These are phyloP conservation scores for Pollachius pollachius DNA, from an alignment of 2,113 vertebrate genomes.

Conservation along the genomic window DNA sequence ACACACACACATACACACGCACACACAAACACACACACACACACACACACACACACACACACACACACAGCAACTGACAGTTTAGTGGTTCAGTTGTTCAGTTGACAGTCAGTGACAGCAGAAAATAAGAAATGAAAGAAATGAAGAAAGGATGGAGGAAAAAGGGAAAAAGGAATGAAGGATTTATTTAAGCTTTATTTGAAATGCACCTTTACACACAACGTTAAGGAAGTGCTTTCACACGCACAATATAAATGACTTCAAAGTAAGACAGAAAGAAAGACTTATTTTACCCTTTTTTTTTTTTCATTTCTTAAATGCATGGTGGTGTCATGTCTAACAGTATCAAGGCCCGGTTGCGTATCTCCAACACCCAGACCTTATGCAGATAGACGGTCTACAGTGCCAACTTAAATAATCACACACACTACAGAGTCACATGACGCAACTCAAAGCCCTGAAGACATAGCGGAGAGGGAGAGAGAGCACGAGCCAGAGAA, in stretches of 20 bases:
- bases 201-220: too few species aligned
- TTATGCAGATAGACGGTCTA: conserved; percentile 15
- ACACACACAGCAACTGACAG: conserved; percentile 1
- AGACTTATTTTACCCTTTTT: too few species aligned
- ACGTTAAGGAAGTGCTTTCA: too few species aligned
- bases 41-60: not conserved
- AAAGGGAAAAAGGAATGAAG: not conserved
- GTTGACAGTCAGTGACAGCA: not conserved
- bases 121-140: not conserved
- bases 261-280: too few species aligned
- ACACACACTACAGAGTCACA: conserved; percentile 60
- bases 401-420: conserved; percentile 60
- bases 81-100: conserved; percentile 10
- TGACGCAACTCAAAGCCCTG: conserved; percentile 63
- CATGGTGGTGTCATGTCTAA: conserved; percentile 23
- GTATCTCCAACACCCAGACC: conserved; percentile 9
- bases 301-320: too few species aligned
- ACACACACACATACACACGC: not conserved
- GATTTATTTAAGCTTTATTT: too few species aligned
- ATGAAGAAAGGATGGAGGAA: not conserved
- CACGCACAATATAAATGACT: too few species aligned
- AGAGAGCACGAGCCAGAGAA: conserved; percentile 15
- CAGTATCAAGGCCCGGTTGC: conserved; percentile 37
- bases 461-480: conserved; percentile 66
- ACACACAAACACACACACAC: not conserved